Evolutionary conservation across 2,113 vertebrate species (phyloP).

Genomic region (Hystrix cristata): DNA sequence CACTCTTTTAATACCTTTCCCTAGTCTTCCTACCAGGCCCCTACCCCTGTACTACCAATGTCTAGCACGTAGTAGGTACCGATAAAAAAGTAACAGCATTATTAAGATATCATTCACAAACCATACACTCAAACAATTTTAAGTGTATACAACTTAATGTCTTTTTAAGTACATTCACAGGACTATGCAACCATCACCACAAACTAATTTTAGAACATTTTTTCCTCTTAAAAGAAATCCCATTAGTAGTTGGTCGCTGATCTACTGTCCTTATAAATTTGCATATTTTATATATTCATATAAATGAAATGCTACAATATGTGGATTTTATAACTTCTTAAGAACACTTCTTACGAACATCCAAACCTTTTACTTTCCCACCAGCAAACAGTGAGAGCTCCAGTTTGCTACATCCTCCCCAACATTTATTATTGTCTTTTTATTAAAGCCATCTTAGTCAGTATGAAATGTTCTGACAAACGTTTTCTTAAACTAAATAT

Average conservation of each 20-base stretch:
- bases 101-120: neutral
- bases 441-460: neutral
- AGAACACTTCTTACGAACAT: neutral
- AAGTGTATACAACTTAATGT: neutral
- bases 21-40: neutral
- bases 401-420: neutral
- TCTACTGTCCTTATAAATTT: neutral
- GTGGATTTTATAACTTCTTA: neutral
- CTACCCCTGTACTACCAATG: neutral
- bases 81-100: neutral
- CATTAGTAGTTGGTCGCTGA: neutral
- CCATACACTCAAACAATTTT: neutral
- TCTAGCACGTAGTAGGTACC: neutral
- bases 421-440: constrained; percentile 9
- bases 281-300: neutral
- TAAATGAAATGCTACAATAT: neutral
- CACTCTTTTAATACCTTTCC: neutral
- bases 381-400: neutral
- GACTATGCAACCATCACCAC: neutral
- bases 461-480: constrained; percentile 31
- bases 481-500: constrained; percentile 59
- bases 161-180: constrained; percentile 15
- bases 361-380: constrained; percentile 7
- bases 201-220: constrained; percentile 51
- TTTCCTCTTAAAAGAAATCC: neutral